phyloP scores from a whole-genome alignment of 92 coral and sea anemone species.

The Phymanthus crucifer region DNA sequence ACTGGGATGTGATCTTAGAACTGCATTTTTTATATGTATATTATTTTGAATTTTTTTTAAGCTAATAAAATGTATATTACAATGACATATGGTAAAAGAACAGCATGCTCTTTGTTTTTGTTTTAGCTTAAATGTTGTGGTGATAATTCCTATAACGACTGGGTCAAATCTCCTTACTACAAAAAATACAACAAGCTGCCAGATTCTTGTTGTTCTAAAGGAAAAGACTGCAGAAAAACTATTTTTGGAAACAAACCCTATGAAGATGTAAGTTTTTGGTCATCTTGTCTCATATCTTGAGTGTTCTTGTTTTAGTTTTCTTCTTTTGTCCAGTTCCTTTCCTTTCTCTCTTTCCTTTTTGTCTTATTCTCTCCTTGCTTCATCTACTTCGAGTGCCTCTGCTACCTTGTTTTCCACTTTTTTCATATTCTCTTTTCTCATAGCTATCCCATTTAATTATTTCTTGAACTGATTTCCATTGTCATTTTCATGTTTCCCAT shows the following conservation, averaged over 20 bases:
- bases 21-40: no score
- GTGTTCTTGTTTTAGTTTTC: not conserved
- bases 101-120: not conserved
- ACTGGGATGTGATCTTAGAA: no score
- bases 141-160: constrained; percentile 39
- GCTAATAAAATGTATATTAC: no score
- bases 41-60: no score
- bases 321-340: not conserved
- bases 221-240: not conserved
- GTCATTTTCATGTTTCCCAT: no score
- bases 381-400: not conserved
- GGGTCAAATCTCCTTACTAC: constrained; percentile 35
- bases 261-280: not conserved
- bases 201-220: constrained; percentile 49
- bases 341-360: not conserved
- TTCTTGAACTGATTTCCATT: no score
- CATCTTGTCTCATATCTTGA: not conserved
- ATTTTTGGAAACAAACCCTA: not conserved
- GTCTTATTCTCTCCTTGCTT: not conserved
- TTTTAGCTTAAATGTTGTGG: constrained; percentile 84
- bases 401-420: no score
- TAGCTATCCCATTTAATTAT: no score
- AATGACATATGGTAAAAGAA: not conserved
- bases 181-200: constrained; percentile 36
- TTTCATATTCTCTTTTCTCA: no score